These are phyloP conservation scores for Cataglyphis cursor DNA, from an alignment of 2,888 invertebrate genomes.

Conservation along the genomic window DNA sequence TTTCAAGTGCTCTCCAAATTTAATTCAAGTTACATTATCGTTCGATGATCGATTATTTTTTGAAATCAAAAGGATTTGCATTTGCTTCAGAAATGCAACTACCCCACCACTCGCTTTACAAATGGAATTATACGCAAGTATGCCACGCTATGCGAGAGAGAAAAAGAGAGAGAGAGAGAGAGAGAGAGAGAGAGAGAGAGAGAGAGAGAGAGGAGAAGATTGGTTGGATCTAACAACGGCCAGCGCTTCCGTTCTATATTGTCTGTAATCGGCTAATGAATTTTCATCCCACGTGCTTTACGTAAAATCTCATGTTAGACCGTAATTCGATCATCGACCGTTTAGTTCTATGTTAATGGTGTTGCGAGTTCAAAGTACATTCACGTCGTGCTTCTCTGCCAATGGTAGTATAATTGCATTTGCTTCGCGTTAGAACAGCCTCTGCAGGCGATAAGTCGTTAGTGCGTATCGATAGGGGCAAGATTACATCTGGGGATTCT, in stretches of 20 bases:
- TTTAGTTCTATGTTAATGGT: slow-evolving; percentile 40
- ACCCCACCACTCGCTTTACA: neutral
- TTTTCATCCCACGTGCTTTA: slow-evolving; percentile 36
- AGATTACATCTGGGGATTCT: neutral
- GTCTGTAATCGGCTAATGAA: slow-evolving; percentile 43
- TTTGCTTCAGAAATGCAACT: neutral
- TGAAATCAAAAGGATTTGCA: neutral
- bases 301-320: slow-evolving; percentile 41
- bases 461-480: neutral
- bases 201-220: too few species aligned
- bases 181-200: neutral
- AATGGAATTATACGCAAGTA: neutral
- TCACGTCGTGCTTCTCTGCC: slow-evolving; percentile 28
- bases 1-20: neutral
- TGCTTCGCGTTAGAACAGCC: slow-evolving; percentile 46
- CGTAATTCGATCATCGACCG: slow-evolving; percentile 60
- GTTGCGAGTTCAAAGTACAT: slow-evolving; percentile 57
- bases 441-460: slow-evolving; percentile 55
- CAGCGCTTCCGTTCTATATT: slow-evolving; percentile 32
- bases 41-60: neutral
- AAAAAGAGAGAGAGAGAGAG: neutral
- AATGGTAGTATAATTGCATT: slow-evolving; percentile 60
- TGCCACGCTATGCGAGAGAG: neutral
- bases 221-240: slow-evolving; percentile 1
- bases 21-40: neutral